A percentile compares a stretch with the other conserved stretches of the same genome.
Conservation (phyloP, 2,113 vertebrate species). For the Clinocottus analis region DNA sequence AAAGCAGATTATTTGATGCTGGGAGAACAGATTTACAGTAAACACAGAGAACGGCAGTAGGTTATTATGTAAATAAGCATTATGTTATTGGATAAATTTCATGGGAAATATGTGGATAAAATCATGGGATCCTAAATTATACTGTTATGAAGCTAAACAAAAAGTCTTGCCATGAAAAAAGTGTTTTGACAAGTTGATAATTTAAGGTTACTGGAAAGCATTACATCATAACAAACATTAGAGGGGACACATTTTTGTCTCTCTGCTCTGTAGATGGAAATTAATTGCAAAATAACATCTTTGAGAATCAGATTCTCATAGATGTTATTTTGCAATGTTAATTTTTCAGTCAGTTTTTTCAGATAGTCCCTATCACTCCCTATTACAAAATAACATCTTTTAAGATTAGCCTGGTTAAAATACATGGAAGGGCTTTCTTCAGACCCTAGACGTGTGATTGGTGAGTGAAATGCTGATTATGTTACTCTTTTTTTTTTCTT, state of each 20-base stretch:
- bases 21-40: neutral
- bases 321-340: neutral
- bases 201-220: neutral
- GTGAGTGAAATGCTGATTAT: too few species aligned
- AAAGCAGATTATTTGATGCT: neutral
- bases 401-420: too few species aligned
- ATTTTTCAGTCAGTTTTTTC: too few species aligned
- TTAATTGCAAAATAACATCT: neutral
- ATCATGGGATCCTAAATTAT: neutral
- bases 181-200: neutral
- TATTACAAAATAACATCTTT: too few species aligned
- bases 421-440: too few species aligned
- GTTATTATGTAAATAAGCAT: neutral
- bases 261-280: neutral
- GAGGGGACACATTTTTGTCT: neutral
- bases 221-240: neutral
- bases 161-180: neutral
- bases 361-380: too few species aligned
- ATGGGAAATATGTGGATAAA: neutral
- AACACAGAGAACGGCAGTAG: neutral
- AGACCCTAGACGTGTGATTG: too few species aligned
- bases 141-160: neutral
- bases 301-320: neutral
- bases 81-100: conserved; percentile 1
- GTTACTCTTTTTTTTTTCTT: too few species aligned